These are phyloP conservation scores for Psilopogon haemacephalus DNA, from an alignment of 2,113 vertebrate species.

Conservation along the genomic window DNA sequence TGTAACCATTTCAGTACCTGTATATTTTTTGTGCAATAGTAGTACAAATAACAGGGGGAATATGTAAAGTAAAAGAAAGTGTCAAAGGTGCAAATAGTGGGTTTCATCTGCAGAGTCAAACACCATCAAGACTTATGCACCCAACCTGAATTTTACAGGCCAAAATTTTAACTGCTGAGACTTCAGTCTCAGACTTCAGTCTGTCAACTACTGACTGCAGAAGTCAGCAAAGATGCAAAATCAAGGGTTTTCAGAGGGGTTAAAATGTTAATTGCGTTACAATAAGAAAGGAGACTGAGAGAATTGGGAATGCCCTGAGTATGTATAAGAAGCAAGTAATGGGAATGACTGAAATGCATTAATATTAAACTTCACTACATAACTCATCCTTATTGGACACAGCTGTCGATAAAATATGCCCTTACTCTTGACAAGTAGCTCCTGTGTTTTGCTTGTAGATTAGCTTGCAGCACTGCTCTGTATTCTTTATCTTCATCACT, in stretches of 20 bases:
- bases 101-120: background rate
- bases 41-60: background rate
- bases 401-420: slow-evolving; percentile 80
- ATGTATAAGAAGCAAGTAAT: background rate
- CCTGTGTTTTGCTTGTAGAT: slow-evolving; percentile 80
- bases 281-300: slow-evolving; percentile 35
- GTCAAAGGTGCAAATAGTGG: background rate
- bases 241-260: slow-evolving; percentile 9
- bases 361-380: slow-evolving; percentile 75
- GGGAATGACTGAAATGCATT: slow-evolving; percentile 51
- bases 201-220: background rate
- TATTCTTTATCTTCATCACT: slow-evolving; percentile 82
- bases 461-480: slow-evolving; percentile 75
- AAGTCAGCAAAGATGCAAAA: background rate
- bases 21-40: background rate
- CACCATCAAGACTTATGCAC: background rate
- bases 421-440: slow-evolving; percentile 75
- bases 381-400: slow-evolving; percentile 78
- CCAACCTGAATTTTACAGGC: background rate
- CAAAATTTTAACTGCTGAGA: background rate
- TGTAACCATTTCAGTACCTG: background rate
- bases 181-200: too few species aligned
- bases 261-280: slow-evolving; percentile 54
- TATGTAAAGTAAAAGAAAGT: background rate
- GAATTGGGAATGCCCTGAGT: slow-evolving; percentile 32